These are phyloP conservation scores for Parauchenoglanis punctatus DNA, from an alignment of 2,797 vertebrate species.

Conservation along the genomic window DNA sequence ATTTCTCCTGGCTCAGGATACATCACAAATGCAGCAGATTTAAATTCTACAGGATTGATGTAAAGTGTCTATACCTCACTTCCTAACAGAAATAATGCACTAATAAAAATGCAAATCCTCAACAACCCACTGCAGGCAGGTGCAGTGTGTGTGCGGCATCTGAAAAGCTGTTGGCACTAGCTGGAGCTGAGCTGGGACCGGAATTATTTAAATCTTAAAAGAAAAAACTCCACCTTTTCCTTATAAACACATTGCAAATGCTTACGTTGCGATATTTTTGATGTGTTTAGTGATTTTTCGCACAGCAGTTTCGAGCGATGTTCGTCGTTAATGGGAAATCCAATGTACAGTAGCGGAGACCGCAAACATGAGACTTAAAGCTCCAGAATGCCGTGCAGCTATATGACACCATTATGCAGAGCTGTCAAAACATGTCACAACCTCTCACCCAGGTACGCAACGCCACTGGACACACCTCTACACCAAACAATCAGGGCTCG, in stretches of 20 bases:
- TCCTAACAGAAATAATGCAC: not conserved
- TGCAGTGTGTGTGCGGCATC: not conserved
- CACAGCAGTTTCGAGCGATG: not conserved
- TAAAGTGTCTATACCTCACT: not conserved
- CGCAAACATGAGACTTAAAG: not conserved
- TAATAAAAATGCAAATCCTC: conserved; percentile 23
- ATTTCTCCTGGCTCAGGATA: not conserved
- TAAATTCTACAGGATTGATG: conserved; percentile 7
- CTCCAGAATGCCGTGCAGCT: not conserved
- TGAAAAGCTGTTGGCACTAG: not conserved
- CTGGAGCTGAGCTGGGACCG: not conserved
- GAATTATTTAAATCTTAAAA: not conserved
- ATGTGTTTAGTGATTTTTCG: not conserved
- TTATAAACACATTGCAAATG: not conserved
- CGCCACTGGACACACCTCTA: too few species aligned
- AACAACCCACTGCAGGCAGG: not conserved
- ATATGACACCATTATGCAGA: not conserved
- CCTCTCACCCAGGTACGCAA: not conserved
- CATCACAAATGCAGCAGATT: not conserved
- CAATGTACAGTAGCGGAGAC: not conserved
- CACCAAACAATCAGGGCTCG: not conserved
- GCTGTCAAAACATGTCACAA: not conserved
- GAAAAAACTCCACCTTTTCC: not conserved
- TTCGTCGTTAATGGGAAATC: not conserved
- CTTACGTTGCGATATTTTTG: not conserved